Evolutionary conservation across 2,113 vertebrate species (phyloP).

Genomic region (Isurus oxyrinchus): DNA sequence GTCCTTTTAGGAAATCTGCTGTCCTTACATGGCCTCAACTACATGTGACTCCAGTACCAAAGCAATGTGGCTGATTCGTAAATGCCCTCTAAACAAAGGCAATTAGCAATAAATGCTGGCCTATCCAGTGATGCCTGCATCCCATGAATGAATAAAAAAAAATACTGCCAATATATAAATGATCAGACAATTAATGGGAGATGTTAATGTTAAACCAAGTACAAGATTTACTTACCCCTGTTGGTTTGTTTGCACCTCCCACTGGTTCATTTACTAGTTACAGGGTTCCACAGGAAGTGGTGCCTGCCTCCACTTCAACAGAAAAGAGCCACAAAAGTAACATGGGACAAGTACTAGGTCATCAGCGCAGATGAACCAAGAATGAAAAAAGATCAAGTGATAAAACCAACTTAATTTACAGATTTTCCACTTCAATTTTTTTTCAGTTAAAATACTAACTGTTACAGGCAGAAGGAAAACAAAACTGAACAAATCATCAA

Average conservation of each 20-base stretch:
- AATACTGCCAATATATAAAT: not conserved
- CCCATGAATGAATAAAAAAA: too few species aligned
- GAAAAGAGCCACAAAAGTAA: not conserved
- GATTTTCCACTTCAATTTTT: not conserved
- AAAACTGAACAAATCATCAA: not conserved
- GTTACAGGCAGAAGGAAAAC: not conserved
- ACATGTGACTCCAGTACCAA: too few species aligned
- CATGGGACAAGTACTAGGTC: too few species aligned
- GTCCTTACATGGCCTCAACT: too few species aligned
- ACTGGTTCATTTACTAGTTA: not conserved
- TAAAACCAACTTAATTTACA: not conserved
- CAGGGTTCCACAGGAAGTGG: not conserved
- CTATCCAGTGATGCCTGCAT: too few species aligned
- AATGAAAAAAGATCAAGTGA: too few species aligned
- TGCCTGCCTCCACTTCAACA: not conserved
- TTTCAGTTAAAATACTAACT: not conserved
- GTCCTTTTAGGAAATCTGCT: too few species aligned
- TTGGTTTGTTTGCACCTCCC: not conserved
- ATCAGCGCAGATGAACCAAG: too few species aligned
- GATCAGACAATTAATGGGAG: not conserved
- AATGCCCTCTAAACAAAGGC: too few species aligned
- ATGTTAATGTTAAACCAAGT: not conserved
- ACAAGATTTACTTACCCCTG: not conserved
- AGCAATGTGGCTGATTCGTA: too few species aligned
- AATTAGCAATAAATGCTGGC: too few species aligned